phyloP scores from a whole-genome alignment of 2,888 invertebrate genomes.

The Athrips mouffetella region DNA sequence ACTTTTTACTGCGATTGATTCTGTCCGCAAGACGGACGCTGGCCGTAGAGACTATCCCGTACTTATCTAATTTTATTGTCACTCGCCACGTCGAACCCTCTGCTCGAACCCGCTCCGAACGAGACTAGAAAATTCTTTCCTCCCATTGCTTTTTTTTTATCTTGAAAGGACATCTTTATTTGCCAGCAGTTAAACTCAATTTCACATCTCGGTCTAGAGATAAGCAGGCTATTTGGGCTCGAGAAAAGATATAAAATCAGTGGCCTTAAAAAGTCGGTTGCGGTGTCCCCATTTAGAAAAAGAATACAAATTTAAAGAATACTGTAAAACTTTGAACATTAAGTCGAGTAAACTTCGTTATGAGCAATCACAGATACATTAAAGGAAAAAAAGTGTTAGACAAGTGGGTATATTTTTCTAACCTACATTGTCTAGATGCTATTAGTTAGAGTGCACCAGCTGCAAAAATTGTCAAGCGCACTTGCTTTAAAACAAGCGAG shows the following conservation, averaged over 20 bases:
- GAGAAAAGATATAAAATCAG: constrained; percentile 40
- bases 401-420: neutral
- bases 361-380: no score
- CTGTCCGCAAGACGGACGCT: constrained; percentile 55
- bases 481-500: constrained; percentile 7
- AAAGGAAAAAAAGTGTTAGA: neutral
- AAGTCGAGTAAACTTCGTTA: no score
- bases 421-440: constrained; percentile 1
- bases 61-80: constrained; percentile 79
- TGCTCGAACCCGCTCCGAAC: constrained; percentile 29
- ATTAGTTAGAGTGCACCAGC: constrained; percentile 10
- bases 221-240: constrained; percentile 48
- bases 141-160: constrained; percentile 34
- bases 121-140: constrained; percentile 35
- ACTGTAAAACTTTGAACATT: no score
- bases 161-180: constrained; percentile 69
- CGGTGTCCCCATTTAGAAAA: constrained; percentile 22
- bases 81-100: constrained; percentile 50
- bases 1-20: constrained; percentile 76
- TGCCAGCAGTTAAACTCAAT: constrained; percentile 68
- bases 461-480: constrained; percentile 13
- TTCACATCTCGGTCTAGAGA: constrained; percentile 56
- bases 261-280: constrained; percentile 36
- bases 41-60: constrained; percentile 61
- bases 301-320: no score